Base-by-base conservation (phyloP, 23 tunicate species). In the Pegea sp. region DNA sequence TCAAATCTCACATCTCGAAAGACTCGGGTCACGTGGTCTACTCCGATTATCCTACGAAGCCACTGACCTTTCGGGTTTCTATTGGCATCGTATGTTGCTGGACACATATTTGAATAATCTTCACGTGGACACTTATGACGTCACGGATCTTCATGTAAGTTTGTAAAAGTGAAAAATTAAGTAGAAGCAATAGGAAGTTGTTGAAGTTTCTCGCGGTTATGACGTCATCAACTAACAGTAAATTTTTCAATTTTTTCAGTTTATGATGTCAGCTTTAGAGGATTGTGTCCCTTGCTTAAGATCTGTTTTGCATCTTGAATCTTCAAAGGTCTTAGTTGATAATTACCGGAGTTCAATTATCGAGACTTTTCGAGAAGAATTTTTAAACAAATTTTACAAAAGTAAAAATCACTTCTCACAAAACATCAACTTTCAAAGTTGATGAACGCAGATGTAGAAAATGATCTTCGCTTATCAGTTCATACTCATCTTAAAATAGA, bases 401-500 rank as follows among this genome's bases (percentile, higher is more conserved):
- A 70, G 88, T 68, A 54, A 32, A 1, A 4, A 52, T n/a, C 25
- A 22, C 21, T 52, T 0, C 25, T n/a, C n/a, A n/a, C n/a, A n/a
- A n/a, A n/a, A n/a, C n/a, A n/a, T n/a, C n/a, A n/a, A n/a, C n/a
- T n/a, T n/a, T n/a, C n/a, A n/a, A n/a, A n/a, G n/a, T n/a, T n/a
- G n/a, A n/a, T n/a, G 16, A 38, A 38, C 46, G 16, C 64, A 76
- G 95, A 84, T 53, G 69, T 84, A 13, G 95, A 84, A 54, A 74
- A 73, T 28, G 95, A 84, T 28, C 59, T 84, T 30, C 71, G 95
- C 5, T 42, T 84, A 23, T 84, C 95, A 1, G 95, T 84, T 18
- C 95, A 84, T 66, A 84, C 84, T 18, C 95, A 84, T 58, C 59
- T 84, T 43, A 73, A 84, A 58, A 32, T 84, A 43, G 80, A 84